Conservation (phyloP, 2,113 vertebrate species). For the Cebidichthys violaceus region DNA sequence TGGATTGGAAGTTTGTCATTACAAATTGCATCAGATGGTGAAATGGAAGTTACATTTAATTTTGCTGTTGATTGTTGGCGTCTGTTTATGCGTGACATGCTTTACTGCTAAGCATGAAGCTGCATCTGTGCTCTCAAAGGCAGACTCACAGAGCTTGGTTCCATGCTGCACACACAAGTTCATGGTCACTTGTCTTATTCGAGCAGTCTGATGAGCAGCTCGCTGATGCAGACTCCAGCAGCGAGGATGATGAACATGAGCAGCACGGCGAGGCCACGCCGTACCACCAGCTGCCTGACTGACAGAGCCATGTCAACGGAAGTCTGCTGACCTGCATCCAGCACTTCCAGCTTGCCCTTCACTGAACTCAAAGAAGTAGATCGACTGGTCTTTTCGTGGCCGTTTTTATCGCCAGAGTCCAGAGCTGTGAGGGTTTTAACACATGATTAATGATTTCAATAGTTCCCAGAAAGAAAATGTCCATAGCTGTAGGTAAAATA, state of each 20-base stretch:
- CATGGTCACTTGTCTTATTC: constrained; percentile 45
- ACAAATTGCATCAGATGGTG: background rate
- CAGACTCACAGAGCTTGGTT: constrained; percentile 2
- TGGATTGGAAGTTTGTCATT: background rate
- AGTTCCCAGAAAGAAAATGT: background rate
- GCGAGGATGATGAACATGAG: constrained; percentile 76
- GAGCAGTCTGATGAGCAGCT: constrained; percentile 65
- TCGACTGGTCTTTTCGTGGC: background rate
- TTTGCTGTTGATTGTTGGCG: background rate
- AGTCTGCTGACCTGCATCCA: constrained; percentile 23
- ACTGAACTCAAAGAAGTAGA: background rate
- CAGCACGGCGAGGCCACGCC: constrained; percentile 68
- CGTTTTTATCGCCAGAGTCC: constrained; percentile 9
- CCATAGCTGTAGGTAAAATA: background rate
- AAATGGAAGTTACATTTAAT: background rate
- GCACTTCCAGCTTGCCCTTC: constrained; percentile 33
- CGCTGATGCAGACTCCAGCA: constrained; percentile 71
- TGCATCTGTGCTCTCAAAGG: background rate
- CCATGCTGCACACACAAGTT: background rate
- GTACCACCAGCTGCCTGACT: constrained; percentile 73
- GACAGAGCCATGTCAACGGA: constrained; percentile 42
- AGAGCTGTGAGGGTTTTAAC: background rate
- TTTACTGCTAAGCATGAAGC: background rate
- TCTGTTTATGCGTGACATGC: background rate
- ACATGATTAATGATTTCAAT: background rate